Evolutionary conservation across 2,888 invertebrate genomes (phyloP).

Genomic region (Drosophila nr. perissopoda): DNA sequence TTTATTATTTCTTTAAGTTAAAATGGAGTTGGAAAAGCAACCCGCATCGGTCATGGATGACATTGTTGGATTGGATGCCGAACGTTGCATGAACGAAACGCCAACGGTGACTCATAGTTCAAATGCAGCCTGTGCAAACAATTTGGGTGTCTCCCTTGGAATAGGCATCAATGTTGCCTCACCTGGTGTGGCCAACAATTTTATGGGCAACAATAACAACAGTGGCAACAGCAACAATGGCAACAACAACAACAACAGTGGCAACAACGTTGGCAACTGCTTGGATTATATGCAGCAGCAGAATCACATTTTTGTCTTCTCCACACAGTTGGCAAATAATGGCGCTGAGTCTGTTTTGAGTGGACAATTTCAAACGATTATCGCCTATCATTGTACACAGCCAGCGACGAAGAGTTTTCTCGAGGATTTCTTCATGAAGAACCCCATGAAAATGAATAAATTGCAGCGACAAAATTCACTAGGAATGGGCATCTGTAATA

Average conservation of each 20-base stretch:
- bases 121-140: conserved; percentile 12
- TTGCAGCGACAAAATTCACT: conserved; percentile 90
- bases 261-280: conserved; percentile 52
- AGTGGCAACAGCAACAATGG: conserved; percentile 14
- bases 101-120: not conserved
- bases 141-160: conserved; percentile 19
- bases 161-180: conserved; percentile 21
- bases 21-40: conserved; percentile 67
- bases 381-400: conserved; percentile 97
- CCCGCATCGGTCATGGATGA: conserved; percentile 51
- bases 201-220: conserved; percentile 29
- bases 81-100: conserved; percentile 44
- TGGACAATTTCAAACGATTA: conserved; percentile 95
- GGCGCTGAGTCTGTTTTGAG: conserved; percentile 96
- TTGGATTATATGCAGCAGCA: conserved; percentile 94
- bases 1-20: conserved; percentile 41
- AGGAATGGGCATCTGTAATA: conserved; percentile 53
- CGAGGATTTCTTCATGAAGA: conserved; percentile 91
- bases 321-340: conserved; percentile 96
- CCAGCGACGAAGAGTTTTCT: conserved; percentile 97
- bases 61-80: conserved; percentile 45
- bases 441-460: conserved; percentile 95
- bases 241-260: conserved; percentile 20
- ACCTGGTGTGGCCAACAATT: conserved; percentile 22
- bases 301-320: conserved; percentile 99